Percentiles rank a stretch among this genome's conserved stretches.
phyloP scores from a whole-genome alignment of 2,888 invertebrate species.

The Bruchidius siliquastri region DNA sequence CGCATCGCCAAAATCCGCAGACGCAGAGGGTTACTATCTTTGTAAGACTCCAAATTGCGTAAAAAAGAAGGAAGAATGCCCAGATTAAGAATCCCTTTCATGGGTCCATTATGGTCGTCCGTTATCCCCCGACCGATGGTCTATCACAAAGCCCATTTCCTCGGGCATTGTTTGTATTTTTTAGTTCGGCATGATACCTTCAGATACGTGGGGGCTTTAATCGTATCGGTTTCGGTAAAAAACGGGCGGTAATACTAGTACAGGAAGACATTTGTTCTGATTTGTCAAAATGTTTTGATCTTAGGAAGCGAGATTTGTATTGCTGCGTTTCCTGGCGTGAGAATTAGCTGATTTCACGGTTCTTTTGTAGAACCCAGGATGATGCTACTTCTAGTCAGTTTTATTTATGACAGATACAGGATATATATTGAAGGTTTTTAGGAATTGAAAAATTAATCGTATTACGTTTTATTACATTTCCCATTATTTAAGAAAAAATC shows the following conservation, averaged over 20 bases:
- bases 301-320: neutral
- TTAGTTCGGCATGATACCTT: constrained; percentile 26
- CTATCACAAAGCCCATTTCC: constrained; percentile 13
- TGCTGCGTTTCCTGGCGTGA: neutral
- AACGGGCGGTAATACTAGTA: constrained; percentile 5
- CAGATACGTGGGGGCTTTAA: constrained; percentile 16
- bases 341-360: neutral
- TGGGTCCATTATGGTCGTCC: constrained; percentile 18
- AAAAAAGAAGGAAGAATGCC: constrained; percentile 21
- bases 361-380: neutral
- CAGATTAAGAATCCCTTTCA: constrained; percentile 21
- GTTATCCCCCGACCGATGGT: constrained; percentile 12
- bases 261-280: constrained; percentile 25
- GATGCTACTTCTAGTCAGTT: neutral
- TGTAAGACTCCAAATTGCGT: constrained; percentile 20
- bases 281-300: constrained; percentile 24
- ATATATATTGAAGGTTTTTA: neutral
- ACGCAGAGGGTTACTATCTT: constrained; percentile 8
- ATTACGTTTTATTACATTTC: neutral
- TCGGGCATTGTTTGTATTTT: constrained; percentile 21
- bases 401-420: neutral
- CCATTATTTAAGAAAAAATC: too few relatives aligned
- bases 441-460: neutral
- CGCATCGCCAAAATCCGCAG: constrained; percentile 19
- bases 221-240: constrained; percentile 19